These are phyloP conservation scores for Volucella bombylans DNA, from an alignment of 2,888 invertebrate genomes.

Conservation along the genomic window DNA sequence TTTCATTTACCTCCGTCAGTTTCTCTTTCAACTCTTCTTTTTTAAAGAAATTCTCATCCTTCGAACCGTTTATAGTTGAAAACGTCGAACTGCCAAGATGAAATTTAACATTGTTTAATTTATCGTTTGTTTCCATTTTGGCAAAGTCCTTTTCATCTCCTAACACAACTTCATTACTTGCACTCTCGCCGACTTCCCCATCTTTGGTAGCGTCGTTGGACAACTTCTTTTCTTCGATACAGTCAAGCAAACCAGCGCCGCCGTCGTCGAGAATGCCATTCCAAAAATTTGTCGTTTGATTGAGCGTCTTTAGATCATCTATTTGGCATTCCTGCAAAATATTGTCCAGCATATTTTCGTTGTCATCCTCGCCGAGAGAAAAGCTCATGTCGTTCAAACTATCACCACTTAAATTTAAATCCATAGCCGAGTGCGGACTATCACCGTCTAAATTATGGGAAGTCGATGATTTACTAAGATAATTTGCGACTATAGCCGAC, in stretches of 20 bases:
- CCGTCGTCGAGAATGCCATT: conserved; percentile 82
- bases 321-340: conserved; percentile 82
- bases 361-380: conserved; percentile 80
- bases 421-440: conserved; percentile 76
- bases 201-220: conserved; percentile 67
- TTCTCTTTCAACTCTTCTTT: conserved; percentile 74
- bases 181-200: conserved; percentile 76
- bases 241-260: conserved; percentile 78
- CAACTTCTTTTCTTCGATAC: conserved; percentile 79
- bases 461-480: conserved; percentile 57
- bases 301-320: conserved; percentile 81
- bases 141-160: conserved; percentile 60
- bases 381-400: conserved; percentile 81
- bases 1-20: conserved; percentile 74
- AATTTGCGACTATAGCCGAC: conserved; percentile 75
- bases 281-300: conserved; percentile 82
- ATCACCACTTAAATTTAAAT: conserved; percentile 82
- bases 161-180: conserved; percentile 77
- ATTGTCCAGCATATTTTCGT: conserved; percentile 82
- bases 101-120: conserved; percentile 43
- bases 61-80: conserved; percentile 59
- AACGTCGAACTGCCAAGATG: conserved; percentile 68
- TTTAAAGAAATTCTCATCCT: conserved; percentile 79
- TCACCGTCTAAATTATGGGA: conserved; percentile 37
- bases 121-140: conserved; percentile 48